Base-by-base conservation (phyloP, 2,888 invertebrate genomes). In the Troilus luridus region DNA sequence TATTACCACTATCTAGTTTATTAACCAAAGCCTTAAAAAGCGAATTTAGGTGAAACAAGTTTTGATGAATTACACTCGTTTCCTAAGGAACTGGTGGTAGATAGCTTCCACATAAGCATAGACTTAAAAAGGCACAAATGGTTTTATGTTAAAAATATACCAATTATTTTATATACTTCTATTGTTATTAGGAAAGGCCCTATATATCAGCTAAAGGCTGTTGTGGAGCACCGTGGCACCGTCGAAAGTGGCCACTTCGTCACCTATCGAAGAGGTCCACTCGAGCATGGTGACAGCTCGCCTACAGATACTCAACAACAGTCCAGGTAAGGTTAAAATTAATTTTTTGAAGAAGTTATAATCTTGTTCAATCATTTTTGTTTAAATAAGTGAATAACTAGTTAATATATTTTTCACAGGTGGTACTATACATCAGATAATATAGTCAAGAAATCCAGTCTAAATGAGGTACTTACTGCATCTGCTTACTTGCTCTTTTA, bases 401-500 rank as follows among this genome's bases (percentile, higher is more conserved):
- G 10, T 64, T 60, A 10, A 88, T 85, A 89, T 90, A 81, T 91
- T 88, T 92, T 92, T 94, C 94, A 64, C 94, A 97, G 97, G 92
- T 98, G 98, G 98, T 97, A 96, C 94, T 97, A 97, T 94, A 97
- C 97, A 0, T 98, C 98, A 0, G 98, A 98, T 94, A 96, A 97
- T 7, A 95, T 97, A 92, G 98, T 99, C 17, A 96, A 97, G 93
- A 97, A 97, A 94, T 97, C 97, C 60, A 95, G 96, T 0, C 95
- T 98, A 88, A 96, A 96, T 89, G 97, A 98, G 94, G 99, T 98
- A 90, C 95, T 98, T 27, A 96, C 96, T 93, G 96, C 97, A 93
- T 96, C 97, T 91, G 98, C 98, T 24, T 99, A 99, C 95, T 96
- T 99, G 96, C 95, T 99, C 92, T 98, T 98, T 95, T 99, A 99